Evolutionary conservation across 2,797 vertebrate species (phyloP), one percentile per base, ranked within the genome.

Genomic region (Labroides dimidiatus): DNA sequence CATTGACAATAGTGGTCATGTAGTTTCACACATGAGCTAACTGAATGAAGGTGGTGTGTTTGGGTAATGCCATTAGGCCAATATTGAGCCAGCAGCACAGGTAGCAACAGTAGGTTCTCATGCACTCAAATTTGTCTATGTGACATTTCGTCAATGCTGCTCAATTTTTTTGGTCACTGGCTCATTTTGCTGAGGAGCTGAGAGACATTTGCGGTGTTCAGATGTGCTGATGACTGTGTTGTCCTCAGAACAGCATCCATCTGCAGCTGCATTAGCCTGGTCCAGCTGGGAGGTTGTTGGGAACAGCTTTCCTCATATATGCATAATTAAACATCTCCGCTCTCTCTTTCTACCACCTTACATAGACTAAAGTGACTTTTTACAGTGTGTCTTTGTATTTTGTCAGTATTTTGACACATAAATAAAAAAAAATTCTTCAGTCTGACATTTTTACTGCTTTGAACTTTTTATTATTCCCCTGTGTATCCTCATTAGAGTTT

Each of bases 221-320:
- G 76, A 75, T 71, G 19, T 68, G 73, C 81, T 62, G 71, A 77
- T 21, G 20, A 55, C 45, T 12, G 49, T 41, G 81, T 82, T 77
- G 52, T 57, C 61, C 64, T 72, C 5, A 15, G 17, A 72, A 77
- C 64, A 37, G 61, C 69, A 64, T 67, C 44, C 69, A 64, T 67
- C 44, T 58, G 71, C 75, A 81, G 75, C 83, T 86, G 77, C 77
- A 72, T 61, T 44, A 44, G 61, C 62, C 19, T 51, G 13, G 66
- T 78, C 77, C 84, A 91, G 77, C 77, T 85, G 85, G 52, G 69
- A 79, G 53, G 58, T 59, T 84, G 77, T 86, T 73, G 6, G 78
- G 62, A 84, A 52, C 50, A 16, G 20, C 89, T 80, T 87, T 57
- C 77, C 61, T 84, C 55, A 71, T 80, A 44, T 55, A 63, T 82